Conservation (phyloP, 2,113 vertebrate genomes). For the Agelaius tricolor region DNA sequence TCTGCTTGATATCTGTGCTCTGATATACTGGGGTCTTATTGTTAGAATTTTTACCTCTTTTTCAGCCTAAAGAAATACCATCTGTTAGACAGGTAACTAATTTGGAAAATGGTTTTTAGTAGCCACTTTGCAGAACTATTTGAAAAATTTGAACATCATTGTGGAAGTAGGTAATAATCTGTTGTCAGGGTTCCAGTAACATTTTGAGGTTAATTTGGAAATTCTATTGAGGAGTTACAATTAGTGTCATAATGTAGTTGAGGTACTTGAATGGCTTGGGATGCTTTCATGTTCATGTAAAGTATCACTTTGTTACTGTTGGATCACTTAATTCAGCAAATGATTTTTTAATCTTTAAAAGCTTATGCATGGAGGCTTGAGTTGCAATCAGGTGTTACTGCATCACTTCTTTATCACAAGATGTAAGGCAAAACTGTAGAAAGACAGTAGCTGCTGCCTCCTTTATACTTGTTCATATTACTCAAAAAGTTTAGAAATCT, state of each 20-base stretch:
- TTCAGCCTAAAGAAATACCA: background rate
- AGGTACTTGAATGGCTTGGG: background rate
- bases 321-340: background rate
- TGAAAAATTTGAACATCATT: background rate
- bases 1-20: background rate
- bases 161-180: background rate
- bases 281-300: background rate
- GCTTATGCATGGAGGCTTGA: background rate
- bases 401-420: background rate
- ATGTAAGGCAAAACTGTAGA: background rate
- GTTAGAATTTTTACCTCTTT: background rate
- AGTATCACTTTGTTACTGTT: background rate
- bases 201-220: background rate
- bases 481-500: background rate
- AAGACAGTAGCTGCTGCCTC: background rate
- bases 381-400: background rate
- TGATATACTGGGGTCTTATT: background rate
- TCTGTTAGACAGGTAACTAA: background rate
- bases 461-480: background rate
- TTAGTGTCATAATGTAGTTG: background rate
- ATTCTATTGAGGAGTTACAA: background rate
- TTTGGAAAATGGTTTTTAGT: background rate
- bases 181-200: background rate
- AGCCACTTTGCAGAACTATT: background rate
- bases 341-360: background rate